Conservation (phyloP, 1,140 invertebrate genomes). For the Pomphorhynchus laevis region DNA sequence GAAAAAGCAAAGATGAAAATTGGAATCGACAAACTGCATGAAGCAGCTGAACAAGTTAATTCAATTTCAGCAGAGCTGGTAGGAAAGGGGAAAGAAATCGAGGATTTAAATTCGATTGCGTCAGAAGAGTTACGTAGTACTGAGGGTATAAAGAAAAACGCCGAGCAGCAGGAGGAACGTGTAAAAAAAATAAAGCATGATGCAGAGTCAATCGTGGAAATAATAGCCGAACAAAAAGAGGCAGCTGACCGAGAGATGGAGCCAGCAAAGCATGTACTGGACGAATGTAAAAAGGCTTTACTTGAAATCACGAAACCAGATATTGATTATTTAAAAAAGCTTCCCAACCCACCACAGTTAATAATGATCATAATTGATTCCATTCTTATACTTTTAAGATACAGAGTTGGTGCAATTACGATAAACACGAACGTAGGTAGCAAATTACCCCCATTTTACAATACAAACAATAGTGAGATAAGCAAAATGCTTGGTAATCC, state of each 20-base stretch:
- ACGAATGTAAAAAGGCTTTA: constrained; percentile 62
- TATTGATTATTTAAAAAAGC: constrained; percentile 65
- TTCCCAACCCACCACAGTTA: constrained; percentile 60
- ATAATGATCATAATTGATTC: constrained; percentile 95
- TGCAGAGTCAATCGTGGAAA: constrained; percentile 47
- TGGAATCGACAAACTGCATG: constrained; percentile 55
- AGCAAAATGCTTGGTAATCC: constrained; percentile 64
- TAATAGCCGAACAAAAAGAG: constrained; percentile 55
- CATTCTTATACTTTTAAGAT: constrained; percentile 57
- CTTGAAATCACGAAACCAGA: constrained; percentile 84
- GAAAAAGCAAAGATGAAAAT: constrained; percentile 62
- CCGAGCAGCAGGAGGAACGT: constrained; percentile 53
- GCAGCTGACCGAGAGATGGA: constrained; percentile 55
- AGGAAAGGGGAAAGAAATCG: constrained; percentile 61
- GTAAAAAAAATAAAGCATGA: constrained; percentile 53
- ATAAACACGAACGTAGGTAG: constrained; percentile 40
- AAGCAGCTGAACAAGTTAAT: constrained; percentile 58
- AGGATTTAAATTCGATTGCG: constrained; percentile 48
- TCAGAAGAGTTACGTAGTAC: constrained; percentile 43
- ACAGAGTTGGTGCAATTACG: constrained; percentile 38
- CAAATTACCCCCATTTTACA: no score
- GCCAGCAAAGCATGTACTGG: constrained; percentile 49
- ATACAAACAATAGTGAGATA: no score
- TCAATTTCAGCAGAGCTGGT: constrained; percentile 55
- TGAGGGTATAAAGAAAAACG: constrained; percentile 28